A percentile compares a stretch with the other conserved stretches of the same genome.
Evolutionary conservation across 1,140 invertebrate species (phyloP).

Genomic region (Sycophila sp.): DNA sequence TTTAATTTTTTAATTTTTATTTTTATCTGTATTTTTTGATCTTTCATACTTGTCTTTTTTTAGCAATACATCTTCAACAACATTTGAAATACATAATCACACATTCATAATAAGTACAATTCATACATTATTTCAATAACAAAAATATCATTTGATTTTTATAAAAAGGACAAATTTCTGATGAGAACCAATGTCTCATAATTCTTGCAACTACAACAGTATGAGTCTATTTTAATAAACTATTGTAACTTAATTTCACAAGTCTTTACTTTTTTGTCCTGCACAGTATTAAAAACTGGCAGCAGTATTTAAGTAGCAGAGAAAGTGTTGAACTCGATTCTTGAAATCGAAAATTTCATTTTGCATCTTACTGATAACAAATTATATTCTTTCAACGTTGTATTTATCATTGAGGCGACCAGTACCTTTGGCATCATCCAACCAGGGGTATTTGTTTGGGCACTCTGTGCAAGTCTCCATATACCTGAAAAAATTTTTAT

Average conservation of each 20-base stretch:
- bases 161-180: constrained; percentile 4
- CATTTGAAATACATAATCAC: constrained; percentile 26
- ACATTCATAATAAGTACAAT: constrained; percentile 23
- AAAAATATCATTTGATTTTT: constrained; percentile 31
- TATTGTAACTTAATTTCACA: constrained; percentile 26
- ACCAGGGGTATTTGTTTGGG: constrained; percentile 87
- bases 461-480: constrained; percentile 89
- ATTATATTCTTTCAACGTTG: constrained; percentile 73
- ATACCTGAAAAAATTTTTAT: constrained; percentile 70
- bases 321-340: constrained; percentile 25
- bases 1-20: constrained; percentile 11
- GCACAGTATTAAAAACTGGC: background rate
- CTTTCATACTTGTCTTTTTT: constrained; percentile 13
- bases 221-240: constrained; percentile 29
- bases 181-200: constrained; percentile 13
- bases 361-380: background rate
- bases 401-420: constrained; percentile 81
- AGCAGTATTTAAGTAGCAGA: constrained; percentile 13
- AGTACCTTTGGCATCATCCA: constrained; percentile 85
- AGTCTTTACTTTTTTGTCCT: constrained; percentile 29
- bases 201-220: constrained; percentile 5
- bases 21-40: constrained; percentile 19
- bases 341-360: constrained; percentile 30
- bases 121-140: constrained; percentile 28
- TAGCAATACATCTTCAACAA: constrained; percentile 22